Conservation (phyloP, 2,797 vertebrate genomes). For the Emydoidea blandingii region DNA sequence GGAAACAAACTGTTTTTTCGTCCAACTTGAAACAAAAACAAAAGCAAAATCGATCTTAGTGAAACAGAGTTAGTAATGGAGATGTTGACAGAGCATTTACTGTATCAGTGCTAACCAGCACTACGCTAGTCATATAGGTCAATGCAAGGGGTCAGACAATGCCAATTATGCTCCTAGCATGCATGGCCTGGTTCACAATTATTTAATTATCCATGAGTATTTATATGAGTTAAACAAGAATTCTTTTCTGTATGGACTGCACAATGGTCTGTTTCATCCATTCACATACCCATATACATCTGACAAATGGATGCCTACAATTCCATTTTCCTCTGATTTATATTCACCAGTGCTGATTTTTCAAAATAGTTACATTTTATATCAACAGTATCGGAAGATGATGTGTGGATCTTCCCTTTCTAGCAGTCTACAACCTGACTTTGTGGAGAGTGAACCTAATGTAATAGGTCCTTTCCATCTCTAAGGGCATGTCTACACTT, state of each 20-base stretch:
- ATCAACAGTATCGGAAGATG: not conserved
- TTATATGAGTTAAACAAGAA: constrained; percentile 25
- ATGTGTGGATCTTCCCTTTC: not conserved
- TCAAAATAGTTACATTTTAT: not conserved
- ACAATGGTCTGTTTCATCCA: not conserved
- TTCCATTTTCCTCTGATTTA: not conserved
- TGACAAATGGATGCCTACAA: not conserved
- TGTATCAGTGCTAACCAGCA: constrained; percentile 23
- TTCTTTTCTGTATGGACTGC: constrained; percentile 3
- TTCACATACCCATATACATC: not conserved
- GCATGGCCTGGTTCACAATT: constrained; percentile 63
- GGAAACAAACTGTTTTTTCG: not conserved
- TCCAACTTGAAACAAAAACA: not conserved
- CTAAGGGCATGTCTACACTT: no score
- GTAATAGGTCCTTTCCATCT: no score
- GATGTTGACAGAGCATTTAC: constrained; percentile 1
- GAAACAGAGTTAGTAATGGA: constrained; percentile 5
- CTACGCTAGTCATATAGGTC: constrained; percentile 62
- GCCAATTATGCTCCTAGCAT: constrained; percentile 49
- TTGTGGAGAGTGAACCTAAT: no score
- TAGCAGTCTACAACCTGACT: no score
- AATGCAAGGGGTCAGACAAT: constrained; percentile 53
- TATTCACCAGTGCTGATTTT: not conserved
- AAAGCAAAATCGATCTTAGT: not conserved
- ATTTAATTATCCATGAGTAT: constrained; percentile 68